Conservation (phyloP, 2,797 vertebrate genomes). For the Enteromius trimaculatus region DNA sequence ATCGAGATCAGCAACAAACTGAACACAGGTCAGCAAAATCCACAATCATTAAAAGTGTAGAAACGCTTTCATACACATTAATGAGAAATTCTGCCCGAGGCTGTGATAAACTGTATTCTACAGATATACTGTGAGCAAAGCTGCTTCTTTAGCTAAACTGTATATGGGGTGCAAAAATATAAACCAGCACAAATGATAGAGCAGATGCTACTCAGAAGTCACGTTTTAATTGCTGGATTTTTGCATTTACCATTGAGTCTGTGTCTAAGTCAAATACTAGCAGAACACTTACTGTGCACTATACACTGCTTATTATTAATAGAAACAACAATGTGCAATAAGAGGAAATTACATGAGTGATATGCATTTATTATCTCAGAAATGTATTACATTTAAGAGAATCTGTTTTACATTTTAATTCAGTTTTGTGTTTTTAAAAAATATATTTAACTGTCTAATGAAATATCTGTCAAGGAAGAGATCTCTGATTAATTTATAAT, state of each 20-base stretch:
- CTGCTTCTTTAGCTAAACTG: neutral
- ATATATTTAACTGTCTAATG: no score
- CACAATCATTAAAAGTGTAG: conserved; percentile 18
- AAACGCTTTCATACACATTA: neutral
- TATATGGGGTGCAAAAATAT: neutral
- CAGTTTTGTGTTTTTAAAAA: neutral
- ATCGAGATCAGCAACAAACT: conserved; percentile 6
- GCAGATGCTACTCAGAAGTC: neutral
- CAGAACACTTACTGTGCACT: neutral
- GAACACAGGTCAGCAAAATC: conserved; percentile 3
- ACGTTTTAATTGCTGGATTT: neutral
- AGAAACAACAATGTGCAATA: neutral
- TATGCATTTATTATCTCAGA: neutral
- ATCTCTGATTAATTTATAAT: neutral
- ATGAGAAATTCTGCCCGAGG: conserved; percentile 1
- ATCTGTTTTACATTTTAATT: neutral
- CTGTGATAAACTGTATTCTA: neutral
- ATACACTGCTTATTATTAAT: neutral
- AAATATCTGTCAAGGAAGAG: neutral
- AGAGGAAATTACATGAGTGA: neutral
- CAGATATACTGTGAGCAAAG: neutral
- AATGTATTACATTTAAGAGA: neutral
- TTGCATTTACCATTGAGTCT: neutral
- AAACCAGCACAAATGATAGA: neutral
- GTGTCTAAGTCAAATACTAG: neutral